Base-by-base conservation (phyloP, 1,140 invertebrate species). In the Meloidogyne hapla region DNA sequence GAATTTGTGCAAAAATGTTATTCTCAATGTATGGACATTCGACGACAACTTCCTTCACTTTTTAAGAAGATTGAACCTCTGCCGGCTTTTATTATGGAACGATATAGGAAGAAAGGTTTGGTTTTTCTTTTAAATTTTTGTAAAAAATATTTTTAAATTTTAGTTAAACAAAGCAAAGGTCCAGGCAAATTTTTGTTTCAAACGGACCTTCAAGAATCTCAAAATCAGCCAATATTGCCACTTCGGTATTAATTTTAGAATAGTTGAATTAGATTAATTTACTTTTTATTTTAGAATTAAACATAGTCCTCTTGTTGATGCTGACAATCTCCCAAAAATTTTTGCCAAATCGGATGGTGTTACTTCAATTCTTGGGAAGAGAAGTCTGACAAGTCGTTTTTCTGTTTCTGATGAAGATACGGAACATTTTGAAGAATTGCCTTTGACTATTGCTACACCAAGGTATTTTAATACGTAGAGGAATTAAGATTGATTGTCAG, bases 391-490 rank as follows among this genome's bases (percentile, higher is more conserved):
- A 21, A n/a, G 18, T 5, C 48, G 48, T 56, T 56, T 56, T n/a
- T 56, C 48, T 56, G 48, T n/a, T 56, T 56, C 48, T 56, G 48
- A 56, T 9, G 48, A 73, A 25, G 21, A 61, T 9, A 28, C 48
- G 1, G 69, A 72, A 56, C 38, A 33, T 25, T 73, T 26, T 25
- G 76, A 77, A 69, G 76, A 77, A 77, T 65, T 77, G 63, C 76
- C 76, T 9, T 67, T 77, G 25, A 77, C 76, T 38, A 74, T 77
- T 67, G 76, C 76, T 56, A 77, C 76, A 9, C 76, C 76, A 38
- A 67, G 25, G 74, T 48, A 78, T 73, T 25, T n/a, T 23, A 12
- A 72, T 18, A 62, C 0, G n/a, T n/a, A n/a, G n/a, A n/a, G n/a
- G n/a, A n/a, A n/a, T n/a, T n/a, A n/a, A n/a, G n/a, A n/a, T n/a